Conservation (phyloP, 2,888 invertebrate genomes). For the Spilarctia lutea region DNA sequence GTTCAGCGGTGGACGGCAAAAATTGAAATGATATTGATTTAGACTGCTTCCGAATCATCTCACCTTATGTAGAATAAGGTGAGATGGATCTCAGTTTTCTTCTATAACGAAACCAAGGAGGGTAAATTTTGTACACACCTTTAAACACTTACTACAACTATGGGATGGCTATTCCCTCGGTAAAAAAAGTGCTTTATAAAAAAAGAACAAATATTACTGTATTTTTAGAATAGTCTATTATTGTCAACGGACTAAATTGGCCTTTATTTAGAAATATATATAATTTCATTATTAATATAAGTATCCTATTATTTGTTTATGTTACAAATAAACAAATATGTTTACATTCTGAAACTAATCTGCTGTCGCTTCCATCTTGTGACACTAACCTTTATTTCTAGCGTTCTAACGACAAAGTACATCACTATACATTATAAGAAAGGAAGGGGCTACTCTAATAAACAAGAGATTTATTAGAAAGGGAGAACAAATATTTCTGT, state of each 20-base stretch:
- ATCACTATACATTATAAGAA: conserved; percentile 39
- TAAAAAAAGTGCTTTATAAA: no score
- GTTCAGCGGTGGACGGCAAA: no score
- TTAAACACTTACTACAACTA: neutral
- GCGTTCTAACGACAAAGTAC: conserved; percentile 20
- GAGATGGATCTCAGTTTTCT: neutral
- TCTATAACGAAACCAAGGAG: neutral
- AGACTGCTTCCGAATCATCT: neutral
- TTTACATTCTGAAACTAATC: neutral
- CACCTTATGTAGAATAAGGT: no score
- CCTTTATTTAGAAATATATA: no score
- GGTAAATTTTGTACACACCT: neutral
- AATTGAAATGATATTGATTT: no score
- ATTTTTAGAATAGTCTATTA: no score
- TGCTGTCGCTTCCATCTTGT: neutral
- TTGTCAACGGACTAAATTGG: no score
- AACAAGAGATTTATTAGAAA: conserved; percentile 45
- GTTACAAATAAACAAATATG: neutral
- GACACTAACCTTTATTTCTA: conserved; percentile 11
- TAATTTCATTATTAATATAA: no score
- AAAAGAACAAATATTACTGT: no score
- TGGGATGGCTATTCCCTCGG: no score
- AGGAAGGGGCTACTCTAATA: conserved; percentile 34
- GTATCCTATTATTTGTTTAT: neutral
- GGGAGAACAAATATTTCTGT: conserved; percentile 38